These are phyloP conservation scores for Vandiemenella viatica DNA, from an alignment of 2,888 invertebrate species.

Conservation along the genomic window DNA sequence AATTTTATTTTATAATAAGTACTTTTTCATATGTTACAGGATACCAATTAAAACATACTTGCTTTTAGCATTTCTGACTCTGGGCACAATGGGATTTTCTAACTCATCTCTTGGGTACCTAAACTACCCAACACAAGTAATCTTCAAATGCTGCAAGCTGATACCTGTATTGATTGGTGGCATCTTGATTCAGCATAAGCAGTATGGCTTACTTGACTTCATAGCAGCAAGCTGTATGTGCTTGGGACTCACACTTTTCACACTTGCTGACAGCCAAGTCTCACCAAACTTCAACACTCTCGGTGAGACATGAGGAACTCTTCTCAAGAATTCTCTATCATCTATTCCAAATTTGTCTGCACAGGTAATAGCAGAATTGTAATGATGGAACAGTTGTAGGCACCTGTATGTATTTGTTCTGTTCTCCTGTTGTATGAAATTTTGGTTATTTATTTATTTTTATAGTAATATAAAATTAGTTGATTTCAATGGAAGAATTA, in stretches of 20 bases:
- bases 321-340: too few relatives aligned
- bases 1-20: too few relatives aligned
- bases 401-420: too few relatives aligned
- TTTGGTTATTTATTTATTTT: too few relatives aligned
- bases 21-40: too few relatives aligned
- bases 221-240: constrained; percentile 76
- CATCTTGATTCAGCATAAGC: constrained; percentile 79
- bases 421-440: too few relatives aligned
- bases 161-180: constrained; percentile 92
- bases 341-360: too few relatives aligned
- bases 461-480: too few relatives aligned
- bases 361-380: too few relatives aligned
- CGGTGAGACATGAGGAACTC: constrained; percentile 28
- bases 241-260: constrained; percentile 78
- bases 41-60: constrained; percentile 71
- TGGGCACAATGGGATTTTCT: constrained; percentile 92
- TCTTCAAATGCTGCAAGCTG: constrained; percentile 94
- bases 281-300: constrained; percentile 40
- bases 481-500: too few relatives aligned
- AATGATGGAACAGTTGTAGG: too few relatives aligned
- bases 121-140: constrained; percentile 93
- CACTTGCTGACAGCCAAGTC: constrained; percentile 53
- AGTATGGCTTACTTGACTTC: constrained; percentile 70
- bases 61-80: constrained; percentile 67
- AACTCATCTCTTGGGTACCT: constrained; percentile 87